phyloP scores from a whole-genome alignment of 1,140 invertebrate genomes.

The Diachasmimorpha longicaudata region DNA sequence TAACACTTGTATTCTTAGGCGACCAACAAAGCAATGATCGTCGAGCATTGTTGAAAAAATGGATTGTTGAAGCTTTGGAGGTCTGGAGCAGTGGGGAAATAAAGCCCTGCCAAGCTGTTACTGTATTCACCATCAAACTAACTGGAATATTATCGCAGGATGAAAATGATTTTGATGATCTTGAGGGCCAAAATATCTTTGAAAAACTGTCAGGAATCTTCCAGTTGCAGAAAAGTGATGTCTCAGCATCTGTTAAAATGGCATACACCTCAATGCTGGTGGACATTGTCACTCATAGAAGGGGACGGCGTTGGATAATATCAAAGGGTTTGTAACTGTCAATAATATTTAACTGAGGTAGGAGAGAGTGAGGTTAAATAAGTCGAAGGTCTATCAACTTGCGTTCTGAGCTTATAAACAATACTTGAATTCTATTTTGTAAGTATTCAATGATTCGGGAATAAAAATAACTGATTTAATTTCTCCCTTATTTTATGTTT shows the following conservation, averaged over 20 bases:
- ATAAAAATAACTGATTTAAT: no score
- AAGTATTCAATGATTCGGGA: no score
- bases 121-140: constrained; percentile 60
- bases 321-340: constrained; percentile 44
- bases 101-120: constrained; percentile 54
- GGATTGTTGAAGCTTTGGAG: constrained; percentile 46
- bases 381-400: no score
- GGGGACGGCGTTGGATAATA: constrained; percentile 66
- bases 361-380: no score
- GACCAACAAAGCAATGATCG: constrained; percentile 34
- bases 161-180: constrained; percentile 53
- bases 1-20: constrained; percentile 30
- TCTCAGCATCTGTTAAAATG: constrained; percentile 66
- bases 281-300: constrained; percentile 61
- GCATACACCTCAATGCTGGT: constrained; percentile 67
- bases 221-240: constrained; percentile 44
- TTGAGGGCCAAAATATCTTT: constrained; percentile 50
- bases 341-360: no score
- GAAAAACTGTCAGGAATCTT: constrained; percentile 50
- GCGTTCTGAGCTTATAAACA: no score
- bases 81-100: constrained; percentile 40
- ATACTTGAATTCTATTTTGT: no score
- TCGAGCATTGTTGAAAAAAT: constrained; percentile 40
- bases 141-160: constrained; percentile 54
- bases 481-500: no score